Evolutionary conservation across 2,888 invertebrate genomes (phyloP).

Genomic region (Acleris holmiana): DNA sequence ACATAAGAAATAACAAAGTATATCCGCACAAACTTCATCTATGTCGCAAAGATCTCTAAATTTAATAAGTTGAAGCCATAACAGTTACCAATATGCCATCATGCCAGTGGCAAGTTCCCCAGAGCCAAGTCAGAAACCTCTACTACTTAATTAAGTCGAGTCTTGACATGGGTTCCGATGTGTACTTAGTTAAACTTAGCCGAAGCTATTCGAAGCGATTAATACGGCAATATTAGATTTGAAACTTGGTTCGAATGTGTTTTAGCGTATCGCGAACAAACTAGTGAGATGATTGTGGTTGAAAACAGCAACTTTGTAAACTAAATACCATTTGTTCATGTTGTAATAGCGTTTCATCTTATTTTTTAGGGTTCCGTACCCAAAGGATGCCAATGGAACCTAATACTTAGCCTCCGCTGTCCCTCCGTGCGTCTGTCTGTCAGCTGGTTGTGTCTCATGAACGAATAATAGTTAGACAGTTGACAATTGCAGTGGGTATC

Average conservation of each 20-base stretch:
- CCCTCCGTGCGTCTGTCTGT: no score
- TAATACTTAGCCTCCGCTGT: no score
- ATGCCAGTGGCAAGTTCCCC: slow-evolving; percentile 42
- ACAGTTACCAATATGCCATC: slow-evolving; percentile 42
- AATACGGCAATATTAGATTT: slow-evolving; percentile 9
- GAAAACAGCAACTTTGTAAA: no score
- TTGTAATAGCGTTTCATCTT: no score
- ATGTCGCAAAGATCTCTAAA: not conserved
- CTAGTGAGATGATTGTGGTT: no score
- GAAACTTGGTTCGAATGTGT: not conserved
- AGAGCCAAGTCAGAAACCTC: slow-evolving; percentile 44
- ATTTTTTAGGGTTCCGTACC: no score
- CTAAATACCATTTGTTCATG: no score
- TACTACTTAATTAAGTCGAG: slow-evolving; percentile 49
- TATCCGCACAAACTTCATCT: not conserved
- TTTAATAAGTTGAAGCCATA: slow-evolving; percentile 31
- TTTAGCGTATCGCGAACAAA: not conserved
- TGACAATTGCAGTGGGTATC: no score
- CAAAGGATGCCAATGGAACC: no score
- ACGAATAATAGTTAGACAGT: no score
- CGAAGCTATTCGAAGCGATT: slow-evolving; percentile 17
- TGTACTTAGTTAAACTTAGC: slow-evolving; percentile 35
- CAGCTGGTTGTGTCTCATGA: no score
- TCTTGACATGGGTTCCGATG: slow-evolving; percentile 51
- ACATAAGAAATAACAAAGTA: no score